These are phyloP conservation scores for Alviniconcha marisindica DNA, from an alignment of 1,140 invertebrate genomes.

Conservation along the genomic window DNA sequence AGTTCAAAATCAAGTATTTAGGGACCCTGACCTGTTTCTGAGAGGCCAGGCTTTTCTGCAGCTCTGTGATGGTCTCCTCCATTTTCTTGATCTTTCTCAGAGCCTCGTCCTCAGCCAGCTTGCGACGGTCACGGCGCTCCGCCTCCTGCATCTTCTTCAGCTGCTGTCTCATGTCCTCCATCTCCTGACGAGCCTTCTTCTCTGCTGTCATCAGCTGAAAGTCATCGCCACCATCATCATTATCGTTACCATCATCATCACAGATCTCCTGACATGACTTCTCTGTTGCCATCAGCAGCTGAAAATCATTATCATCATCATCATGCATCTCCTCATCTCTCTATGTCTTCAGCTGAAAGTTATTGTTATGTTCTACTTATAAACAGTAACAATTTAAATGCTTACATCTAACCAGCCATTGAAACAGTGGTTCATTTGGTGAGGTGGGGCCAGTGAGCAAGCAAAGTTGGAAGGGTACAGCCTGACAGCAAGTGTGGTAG, in stretches of 20 bases:
- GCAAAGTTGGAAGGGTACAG: too few species aligned
- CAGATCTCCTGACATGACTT: background rate
- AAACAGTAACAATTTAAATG: too few species aligned
- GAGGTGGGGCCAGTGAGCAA: too few species aligned
- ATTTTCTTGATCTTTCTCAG: constrained; percentile 95
- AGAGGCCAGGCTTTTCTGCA: constrained; percentile 78
- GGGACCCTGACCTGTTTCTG: constrained; percentile 91
- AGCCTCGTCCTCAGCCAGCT: constrained; percentile 96
- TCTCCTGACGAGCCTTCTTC: constrained; percentile 88
- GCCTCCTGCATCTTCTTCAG: constrained; percentile 84
- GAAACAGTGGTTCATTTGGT: too few species aligned
- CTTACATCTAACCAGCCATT: too few species aligned
- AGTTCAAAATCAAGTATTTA: too few species aligned
- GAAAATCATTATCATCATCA: too few species aligned
- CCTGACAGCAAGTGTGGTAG: too few species aligned
- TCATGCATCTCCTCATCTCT: too few species aligned
- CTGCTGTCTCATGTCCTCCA: constrained; percentile 88
- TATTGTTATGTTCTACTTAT: too few species aligned
- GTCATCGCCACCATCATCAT: constrained; percentile 21
- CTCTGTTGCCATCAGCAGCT: background rate
- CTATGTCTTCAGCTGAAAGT: too few species aligned
- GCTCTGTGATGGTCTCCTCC: constrained; percentile 86
- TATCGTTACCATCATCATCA: background rate
- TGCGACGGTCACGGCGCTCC: constrained; percentile 92
- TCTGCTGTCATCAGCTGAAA: constrained; percentile 91